phyloP scores from a whole-genome alignment of 2,797 vertebrate genomes.

The Antrozous pallidus region DNA sequence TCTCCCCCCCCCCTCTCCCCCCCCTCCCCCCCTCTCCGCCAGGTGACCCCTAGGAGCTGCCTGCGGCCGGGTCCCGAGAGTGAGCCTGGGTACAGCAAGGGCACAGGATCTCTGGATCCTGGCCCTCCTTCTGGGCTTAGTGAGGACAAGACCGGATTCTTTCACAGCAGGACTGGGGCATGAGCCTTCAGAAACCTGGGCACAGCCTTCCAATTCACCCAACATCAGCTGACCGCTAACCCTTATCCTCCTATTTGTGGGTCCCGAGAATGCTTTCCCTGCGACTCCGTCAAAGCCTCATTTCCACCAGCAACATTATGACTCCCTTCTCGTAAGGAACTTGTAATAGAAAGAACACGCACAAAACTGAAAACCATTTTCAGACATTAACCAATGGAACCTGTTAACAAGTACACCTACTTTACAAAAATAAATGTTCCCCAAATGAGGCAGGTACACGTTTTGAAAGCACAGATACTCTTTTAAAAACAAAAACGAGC shows the following conservation, averaged over 20 bases:
- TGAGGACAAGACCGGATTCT: not conserved
- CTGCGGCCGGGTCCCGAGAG: too few species aligned
- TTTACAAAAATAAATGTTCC: slow-evolving; percentile 23
- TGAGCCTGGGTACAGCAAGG: not conserved
- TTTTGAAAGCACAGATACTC: not conserved
- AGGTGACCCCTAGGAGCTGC: not conserved
- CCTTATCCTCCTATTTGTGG: too few species aligned
- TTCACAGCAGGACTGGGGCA: not conserved
- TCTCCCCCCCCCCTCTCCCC: too few species aligned
- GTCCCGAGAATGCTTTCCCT: not conserved
- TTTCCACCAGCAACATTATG: not conserved
- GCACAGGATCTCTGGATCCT: not conserved
- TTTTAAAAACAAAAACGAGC: not conserved
- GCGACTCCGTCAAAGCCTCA: not conserved
- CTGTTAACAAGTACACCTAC: not conserved
- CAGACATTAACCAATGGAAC: not conserved
- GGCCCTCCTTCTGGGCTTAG: not conserved
- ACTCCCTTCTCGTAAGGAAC: not conserved
- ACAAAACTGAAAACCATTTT: not conserved
- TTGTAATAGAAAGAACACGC: not conserved
- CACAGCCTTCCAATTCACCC: not conserved
- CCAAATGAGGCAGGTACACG: not conserved
- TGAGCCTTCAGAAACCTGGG: not conserved
- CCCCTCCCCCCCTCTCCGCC: too few species aligned
- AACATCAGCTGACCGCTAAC: too few species aligned